phyloP scores from a whole-genome alignment of 2,797 vertebrate species.

The Gadopsis bispinosus region DNA sequence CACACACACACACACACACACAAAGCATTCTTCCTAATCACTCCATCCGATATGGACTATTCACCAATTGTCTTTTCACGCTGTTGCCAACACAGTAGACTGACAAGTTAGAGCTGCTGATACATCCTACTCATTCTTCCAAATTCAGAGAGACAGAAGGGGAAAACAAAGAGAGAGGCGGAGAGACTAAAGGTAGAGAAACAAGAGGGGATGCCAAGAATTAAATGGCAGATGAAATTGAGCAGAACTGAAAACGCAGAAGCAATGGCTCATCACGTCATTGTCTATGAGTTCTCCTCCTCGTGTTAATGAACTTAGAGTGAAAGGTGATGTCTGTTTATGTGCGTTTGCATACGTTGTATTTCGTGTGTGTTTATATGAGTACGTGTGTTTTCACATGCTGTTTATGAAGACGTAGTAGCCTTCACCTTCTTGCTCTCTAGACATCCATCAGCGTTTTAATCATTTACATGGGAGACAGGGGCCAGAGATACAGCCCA shows the following conservation, averaged over 20 bases:
- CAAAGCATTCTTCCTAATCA: conserved; percentile 14
- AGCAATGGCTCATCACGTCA: conserved; percentile 22
- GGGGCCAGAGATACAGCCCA: neutral
- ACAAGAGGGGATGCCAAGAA: conserved; percentile 15
- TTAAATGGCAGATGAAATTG: conserved; percentile 46
- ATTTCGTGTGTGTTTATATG: neutral
- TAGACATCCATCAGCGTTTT: conserved; percentile 60
- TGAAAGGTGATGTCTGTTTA: conserved; percentile 29
- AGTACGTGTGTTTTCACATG: conserved; percentile 1
- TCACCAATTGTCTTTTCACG: conserved; percentile 25
- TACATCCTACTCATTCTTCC: conserved; percentile 36
- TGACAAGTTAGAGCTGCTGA: conserved; percentile 54
- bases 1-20: conserved; percentile 22
- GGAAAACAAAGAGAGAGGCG: conserved; percentile 19
- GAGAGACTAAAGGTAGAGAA: conserved; percentile 17
- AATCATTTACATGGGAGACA: conserved; percentile 47
- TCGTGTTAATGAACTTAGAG: conserved; percentile 33
- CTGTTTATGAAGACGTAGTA: conserved; percentile 55
- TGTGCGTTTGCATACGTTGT: neutral
- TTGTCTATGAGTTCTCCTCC: conserved; percentile 9
- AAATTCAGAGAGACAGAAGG: conserved; percentile 38
- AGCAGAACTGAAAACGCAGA: conserved; percentile 45
- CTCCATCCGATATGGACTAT: conserved; percentile 14
- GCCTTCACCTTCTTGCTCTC: conserved; percentile 43
- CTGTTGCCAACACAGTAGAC: conserved; percentile 38